Evolutionary conservation across 30 jellyfish, hydroid and myxozoan genomes (phyloP).

Genomic region (Pseudorhiza aurosa): DNA sequence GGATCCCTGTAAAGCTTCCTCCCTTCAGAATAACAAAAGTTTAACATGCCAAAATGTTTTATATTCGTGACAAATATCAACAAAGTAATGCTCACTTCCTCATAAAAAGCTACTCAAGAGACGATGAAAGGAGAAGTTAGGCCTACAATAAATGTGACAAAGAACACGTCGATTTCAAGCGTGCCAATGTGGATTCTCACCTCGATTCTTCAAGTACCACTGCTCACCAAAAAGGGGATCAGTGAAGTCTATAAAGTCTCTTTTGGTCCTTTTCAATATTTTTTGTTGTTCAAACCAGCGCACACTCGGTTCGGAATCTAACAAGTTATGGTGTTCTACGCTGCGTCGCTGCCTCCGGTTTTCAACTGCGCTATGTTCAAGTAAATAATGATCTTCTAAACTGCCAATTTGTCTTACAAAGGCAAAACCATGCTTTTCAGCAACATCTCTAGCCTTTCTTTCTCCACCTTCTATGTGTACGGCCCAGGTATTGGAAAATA

Average conservation of each 20-base stretch:
- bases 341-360: slow-evolving; percentile 74
- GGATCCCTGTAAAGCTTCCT: too few relatives aligned
- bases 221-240: slow-evolving; percentile 90
- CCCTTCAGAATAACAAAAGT: too few relatives aligned
- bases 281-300: slow-evolving; percentile 90
- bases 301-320: slow-evolving; percentile 70
- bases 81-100: too few relatives aligned
- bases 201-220: slow-evolving; percentile 91
- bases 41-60: too few relatives aligned
- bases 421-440: slow-evolving; percentile 76
- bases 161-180: too few relatives aligned
- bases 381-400: slow-evolving; percentile 58
- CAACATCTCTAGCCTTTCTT: slow-evolving; percentile 74
- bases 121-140: too few relatives aligned
- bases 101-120: too few relatives aligned
- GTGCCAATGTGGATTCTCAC: too few relatives aligned
- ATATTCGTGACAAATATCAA: too few relatives aligned
- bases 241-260: slow-evolving; percentile 68
- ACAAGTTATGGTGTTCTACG: slow-evolving; percentile 67
- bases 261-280: slow-evolving; percentile 63
- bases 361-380: slow-evolving; percentile 69
- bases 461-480: slow-evolving; percentile 80
- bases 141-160: too few relatives aligned
- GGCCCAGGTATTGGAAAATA: slow-evolving; percentile 92
- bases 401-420: slow-evolving; percentile 74